These are phyloP conservation scores for Phortica okadai DNA, from an alignment of 2,888 invertebrate genomes.

Conservation along the genomic window DNA sequence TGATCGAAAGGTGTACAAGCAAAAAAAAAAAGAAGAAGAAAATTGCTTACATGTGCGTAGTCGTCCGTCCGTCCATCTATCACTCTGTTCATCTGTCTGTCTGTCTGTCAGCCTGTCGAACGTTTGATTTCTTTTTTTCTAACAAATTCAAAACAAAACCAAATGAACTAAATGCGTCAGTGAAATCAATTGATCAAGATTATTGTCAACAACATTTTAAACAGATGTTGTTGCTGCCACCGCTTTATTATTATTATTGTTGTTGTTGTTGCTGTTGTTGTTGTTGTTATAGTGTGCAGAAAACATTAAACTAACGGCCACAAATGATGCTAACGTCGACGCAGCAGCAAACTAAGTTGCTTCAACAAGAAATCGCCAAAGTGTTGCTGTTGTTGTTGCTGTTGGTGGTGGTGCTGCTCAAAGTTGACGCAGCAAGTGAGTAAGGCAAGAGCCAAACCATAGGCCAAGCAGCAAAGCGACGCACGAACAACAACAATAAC, in stretches of 20 bases:
- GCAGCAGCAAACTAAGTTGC: too few species aligned
- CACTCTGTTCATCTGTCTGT: background rate
- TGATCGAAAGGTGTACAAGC: slow-evolving; percentile 3
- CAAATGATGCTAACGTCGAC: too few species aligned
- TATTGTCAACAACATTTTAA: slow-evolving; percentile 22
- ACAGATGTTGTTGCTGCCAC: background rate
- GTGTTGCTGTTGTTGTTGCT: too few species aligned
- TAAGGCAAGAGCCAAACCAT: too few species aligned
- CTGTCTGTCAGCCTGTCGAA: background rate
- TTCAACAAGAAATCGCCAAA: too few species aligned
- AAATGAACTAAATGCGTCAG: background rate
- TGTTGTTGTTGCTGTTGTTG: slow-evolving; percentile 6
- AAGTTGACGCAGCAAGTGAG: too few species aligned
- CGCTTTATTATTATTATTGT: background rate
- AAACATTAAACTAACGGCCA: background rate
- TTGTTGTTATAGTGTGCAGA: slow-evolving; percentile 10
- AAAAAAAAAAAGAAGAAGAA: background rate
- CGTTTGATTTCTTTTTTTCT: background rate
- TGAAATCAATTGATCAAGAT: slow-evolving; percentile 21
- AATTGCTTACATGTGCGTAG: background rate
- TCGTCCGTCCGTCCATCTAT: background rate
- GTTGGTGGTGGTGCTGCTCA: too few species aligned
- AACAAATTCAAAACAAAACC: background rate
- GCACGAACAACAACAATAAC: background rate
- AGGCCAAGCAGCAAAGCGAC: too few species aligned